phyloP scores from a whole-genome alignment of 2,888 invertebrate species.

The Fragum fragum region DNA sequence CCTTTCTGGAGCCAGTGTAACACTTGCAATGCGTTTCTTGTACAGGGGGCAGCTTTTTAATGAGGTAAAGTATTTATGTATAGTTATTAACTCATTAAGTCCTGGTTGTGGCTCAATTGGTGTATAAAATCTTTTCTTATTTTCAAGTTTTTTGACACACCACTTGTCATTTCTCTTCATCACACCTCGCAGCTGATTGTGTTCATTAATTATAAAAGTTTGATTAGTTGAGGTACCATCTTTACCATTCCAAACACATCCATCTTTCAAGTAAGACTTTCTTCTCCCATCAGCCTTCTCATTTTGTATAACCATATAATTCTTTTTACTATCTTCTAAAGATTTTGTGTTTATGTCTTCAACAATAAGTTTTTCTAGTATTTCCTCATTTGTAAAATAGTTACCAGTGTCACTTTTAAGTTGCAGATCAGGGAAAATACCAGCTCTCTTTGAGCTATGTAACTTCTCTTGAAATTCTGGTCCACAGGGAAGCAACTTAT shows the following conservation, averaged over 20 bases:
- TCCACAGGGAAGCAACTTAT: background rate
- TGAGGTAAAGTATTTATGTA: slow-evolving; percentile 26
- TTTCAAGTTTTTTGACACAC: background rate
- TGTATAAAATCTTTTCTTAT: background rate
- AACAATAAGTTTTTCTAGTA: slow-evolving; percentile 10
- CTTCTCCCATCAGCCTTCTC: slow-evolving; percentile 4
- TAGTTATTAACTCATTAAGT: slow-evolving; percentile 15
- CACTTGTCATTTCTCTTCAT: background rate
- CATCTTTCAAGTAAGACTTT: slow-evolving; percentile 18
- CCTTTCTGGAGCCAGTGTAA: slow-evolving; percentile 6
- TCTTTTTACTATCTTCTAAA: background rate
- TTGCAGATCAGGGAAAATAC: background rate
- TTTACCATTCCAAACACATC: slow-evolving; percentile 22
- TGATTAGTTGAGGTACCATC: slow-evolving; percentile 23
- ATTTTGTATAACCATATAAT: slow-evolving; percentile 20
- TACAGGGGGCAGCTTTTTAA: slow-evolving; percentile 13
- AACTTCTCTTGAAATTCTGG: background rate
- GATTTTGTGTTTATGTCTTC: background rate
- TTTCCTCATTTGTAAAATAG: slow-evolving; percentile 8
- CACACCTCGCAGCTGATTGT: slow-evolving; percentile 10
- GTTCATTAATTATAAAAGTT: background rate
- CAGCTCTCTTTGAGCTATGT: background rate
- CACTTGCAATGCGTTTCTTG: slow-evolving; percentile 18
- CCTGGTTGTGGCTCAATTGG: slow-evolving; percentile 16
- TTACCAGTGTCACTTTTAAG: background rate